Evolutionary conservation across 2,113 vertebrate genomes (phyloP).

Genomic region (Bostrychus sinensis): DNA sequence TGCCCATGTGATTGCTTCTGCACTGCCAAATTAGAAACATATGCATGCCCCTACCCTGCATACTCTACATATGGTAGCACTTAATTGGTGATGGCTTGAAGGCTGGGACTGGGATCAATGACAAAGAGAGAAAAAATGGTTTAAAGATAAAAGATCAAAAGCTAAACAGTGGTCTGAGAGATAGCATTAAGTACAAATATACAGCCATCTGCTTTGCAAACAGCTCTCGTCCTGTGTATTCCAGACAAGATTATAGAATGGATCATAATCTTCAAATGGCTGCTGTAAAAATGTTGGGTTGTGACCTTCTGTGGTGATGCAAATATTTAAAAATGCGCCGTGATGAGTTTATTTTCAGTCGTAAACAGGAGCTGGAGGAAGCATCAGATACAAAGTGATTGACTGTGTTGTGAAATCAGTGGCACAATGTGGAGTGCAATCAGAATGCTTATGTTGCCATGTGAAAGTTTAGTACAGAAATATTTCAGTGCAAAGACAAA

Average conservation of each 20-base stretch:
- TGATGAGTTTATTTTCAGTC: conserved; percentile 5
- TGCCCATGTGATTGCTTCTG: conserved; percentile 37
- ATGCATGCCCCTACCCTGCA: conserved; percentile 11
- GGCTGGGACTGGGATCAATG: conserved; percentile 16
- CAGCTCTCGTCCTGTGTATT: not conserved
- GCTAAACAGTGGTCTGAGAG: not conserved
- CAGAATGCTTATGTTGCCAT: not conserved
- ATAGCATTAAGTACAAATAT: conserved; percentile 18
- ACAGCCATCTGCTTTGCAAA: conserved; percentile 1
- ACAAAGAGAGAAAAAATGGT: conserved; percentile 15
- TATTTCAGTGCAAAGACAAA: too few species aligned
- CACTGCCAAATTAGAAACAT: conserved; percentile 41
- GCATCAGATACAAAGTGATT: not conserved
- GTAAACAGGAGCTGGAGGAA: not conserved
- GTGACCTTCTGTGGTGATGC: not conserved
- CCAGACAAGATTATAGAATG: conserved; percentile 1
- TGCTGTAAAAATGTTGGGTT: not conserved
- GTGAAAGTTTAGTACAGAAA: not conserved
- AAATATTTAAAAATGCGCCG: conserved; percentile 22
- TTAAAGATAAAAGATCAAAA: conserved; percentile 34
- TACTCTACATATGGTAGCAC: conserved; percentile 51
- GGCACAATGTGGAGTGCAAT: not conserved
- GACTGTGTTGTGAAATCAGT: not conserved
- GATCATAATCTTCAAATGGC: not conserved
- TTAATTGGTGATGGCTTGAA: conserved; percentile 48